A percentile compares a stretch with the other conserved stretches of the same genome.
Conservation (phyloP, 2,797 vertebrate genomes). For the Onychomys torridus region DNA sequence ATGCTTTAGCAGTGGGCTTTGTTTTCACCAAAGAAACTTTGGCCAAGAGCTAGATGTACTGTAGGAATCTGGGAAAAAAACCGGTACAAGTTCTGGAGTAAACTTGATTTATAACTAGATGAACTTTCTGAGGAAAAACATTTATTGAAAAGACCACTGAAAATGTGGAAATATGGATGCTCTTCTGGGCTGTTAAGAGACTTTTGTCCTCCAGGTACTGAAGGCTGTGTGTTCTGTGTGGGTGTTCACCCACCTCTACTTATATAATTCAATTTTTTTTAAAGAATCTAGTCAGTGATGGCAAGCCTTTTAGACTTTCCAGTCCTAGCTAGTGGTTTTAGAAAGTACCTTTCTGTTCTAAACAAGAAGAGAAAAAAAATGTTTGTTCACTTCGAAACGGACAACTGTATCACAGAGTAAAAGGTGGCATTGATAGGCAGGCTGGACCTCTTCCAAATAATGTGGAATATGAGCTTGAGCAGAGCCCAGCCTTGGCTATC, state of each 20-base stretch:
- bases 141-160: slow-evolving; percentile 5
- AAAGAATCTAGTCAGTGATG: not conserved
- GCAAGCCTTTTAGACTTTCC: not conserved
- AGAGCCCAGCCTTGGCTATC: not conserved
- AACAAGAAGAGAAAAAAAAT: not conserved
- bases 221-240: not conserved
- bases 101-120: slow-evolving; percentile 31
- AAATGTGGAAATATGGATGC: not conserved
- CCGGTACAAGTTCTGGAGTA: not conserved
- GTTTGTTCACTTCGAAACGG: not conserved
- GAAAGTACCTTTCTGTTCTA: slow-evolving; percentile 8
- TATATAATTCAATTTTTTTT: slow-evolving; percentile 7
- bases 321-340: not conserved
- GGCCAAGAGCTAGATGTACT: slow-evolving; percentile 69
- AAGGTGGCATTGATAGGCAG: not conserved
- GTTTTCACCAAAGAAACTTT: slow-evolving; percentile 56
- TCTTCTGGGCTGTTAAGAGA: not conserved
- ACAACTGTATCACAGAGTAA: not conserved
- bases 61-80: slow-evolving; percentile 48
- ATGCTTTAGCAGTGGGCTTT: slow-evolving; percentile 31
- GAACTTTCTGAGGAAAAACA: slow-evolving; percentile 19
- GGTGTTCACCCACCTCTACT: not conserved
- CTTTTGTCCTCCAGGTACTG: not conserved
- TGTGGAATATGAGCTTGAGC: not conserved
- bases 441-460: not conserved